Percentiles rank a stretch among this genome's conserved stretches.
phyloP scores from a whole-genome alignment of 2,888 invertebrate species.

The Nezara viridula region DNA sequence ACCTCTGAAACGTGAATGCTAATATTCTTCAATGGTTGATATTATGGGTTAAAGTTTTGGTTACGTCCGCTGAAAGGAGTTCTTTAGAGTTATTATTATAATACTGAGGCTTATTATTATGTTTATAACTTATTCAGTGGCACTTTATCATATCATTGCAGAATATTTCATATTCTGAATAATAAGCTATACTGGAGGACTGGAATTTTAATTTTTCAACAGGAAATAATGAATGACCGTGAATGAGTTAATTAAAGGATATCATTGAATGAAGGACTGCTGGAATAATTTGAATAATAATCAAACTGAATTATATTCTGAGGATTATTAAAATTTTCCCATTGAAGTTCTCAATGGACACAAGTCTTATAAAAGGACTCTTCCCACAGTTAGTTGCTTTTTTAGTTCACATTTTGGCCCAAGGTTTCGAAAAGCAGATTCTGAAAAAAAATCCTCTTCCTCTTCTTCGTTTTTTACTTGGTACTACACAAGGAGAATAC shows the following conservation, averaged over 20 bases:
- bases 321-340: background rate
- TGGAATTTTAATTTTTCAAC: background rate
- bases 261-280: background rate
- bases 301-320: background rate
- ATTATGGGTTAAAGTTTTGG: too few relatives aligned
- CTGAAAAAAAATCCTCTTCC: background rate
- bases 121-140: too few relatives aligned
- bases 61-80: too few relatives aligned
- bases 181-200: too few relatives aligned
- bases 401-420: background rate
- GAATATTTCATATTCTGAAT: too few relatives aligned
- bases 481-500: too few relatives aligned
- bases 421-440: background rate
- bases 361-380: background rate
- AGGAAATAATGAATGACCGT: background rate
- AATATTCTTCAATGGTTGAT: too few relatives aligned
- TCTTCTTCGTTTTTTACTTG: too few relatives aligned
- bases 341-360: background rate
- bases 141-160: too few relatives aligned
- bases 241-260: background rate
- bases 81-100: too few relatives aligned
- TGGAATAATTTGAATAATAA: conserved; percentile 9
- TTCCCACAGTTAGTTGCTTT: background rate
- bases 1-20: too few relatives aligned
- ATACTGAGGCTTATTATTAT: too few relatives aligned